Evolutionary conservation across 2,113 vertebrate species (phyloP).

Genomic region (Nycticryphes semicollaris): DNA sequence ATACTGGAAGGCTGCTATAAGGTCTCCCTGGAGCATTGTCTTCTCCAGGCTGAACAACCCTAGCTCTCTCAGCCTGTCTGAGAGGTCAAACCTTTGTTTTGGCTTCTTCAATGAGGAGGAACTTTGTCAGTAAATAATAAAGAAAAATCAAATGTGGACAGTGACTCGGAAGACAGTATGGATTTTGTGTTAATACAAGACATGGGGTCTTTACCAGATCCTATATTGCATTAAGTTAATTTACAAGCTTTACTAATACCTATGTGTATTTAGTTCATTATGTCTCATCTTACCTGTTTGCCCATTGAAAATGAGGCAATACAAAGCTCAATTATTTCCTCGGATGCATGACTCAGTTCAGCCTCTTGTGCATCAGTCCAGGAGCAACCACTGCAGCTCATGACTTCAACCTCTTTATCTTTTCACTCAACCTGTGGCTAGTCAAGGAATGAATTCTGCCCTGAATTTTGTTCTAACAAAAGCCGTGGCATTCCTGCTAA

Average conservation of each 20-base stretch:
- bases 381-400: not conserved
- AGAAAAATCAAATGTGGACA: not conserved
- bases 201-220: not conserved
- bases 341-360: not conserved
- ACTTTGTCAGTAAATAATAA: not conserved
- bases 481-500: not conserved
- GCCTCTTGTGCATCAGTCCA: not conserved
- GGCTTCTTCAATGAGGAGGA: not conserved
- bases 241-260: not conserved
- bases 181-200: not conserved
- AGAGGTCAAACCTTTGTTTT: not conserved
- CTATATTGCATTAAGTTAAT: not conserved
- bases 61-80: too few relatives aligned
- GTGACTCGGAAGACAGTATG: not conserved
- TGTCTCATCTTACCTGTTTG: not conserved
- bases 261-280: not conserved
- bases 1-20: too few relatives aligned
- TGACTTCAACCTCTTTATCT: not conserved
- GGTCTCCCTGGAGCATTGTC: too few relatives aligned
- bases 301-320: not conserved
- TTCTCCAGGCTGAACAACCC: too few relatives aligned
- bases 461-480: constrained; percentile 24
- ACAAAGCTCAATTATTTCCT: not conserved
- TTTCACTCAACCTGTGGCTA: not conserved
- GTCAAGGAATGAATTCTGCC: not conserved